A percentile compares a stretch with the other conserved stretches of the same genome.
Evolutionary conservation across 2,113 vertebrate genomes (phyloP).

Genomic region (Balaenoptera acutorostrata): DNA sequence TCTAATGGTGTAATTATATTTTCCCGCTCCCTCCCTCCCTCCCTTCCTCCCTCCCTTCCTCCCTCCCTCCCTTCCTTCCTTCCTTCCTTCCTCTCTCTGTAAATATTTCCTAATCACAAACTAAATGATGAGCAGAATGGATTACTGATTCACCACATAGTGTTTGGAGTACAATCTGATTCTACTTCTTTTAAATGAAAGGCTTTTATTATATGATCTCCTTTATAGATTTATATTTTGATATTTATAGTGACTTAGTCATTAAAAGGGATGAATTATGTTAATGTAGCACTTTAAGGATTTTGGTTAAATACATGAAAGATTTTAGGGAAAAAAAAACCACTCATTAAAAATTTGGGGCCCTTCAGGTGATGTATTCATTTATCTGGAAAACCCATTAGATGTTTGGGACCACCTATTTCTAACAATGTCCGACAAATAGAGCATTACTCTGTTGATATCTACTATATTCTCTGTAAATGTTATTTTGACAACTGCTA

Average conservation of each 20-base stretch:
- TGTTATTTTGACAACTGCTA: not conserved
- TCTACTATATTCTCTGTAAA: not conserved
- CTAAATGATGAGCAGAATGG: not conserved
- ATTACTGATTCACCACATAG: not conserved
- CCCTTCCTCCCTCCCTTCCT: too few relatives aligned
- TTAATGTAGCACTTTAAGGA: not conserved
- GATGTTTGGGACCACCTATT: not conserved
- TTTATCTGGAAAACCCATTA: not conserved
- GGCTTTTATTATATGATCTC: not conserved
- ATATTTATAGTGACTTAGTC: not conserved
- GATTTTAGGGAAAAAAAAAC: not conserved
- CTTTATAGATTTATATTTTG: not conserved
- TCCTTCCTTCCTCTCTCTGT: fast-evolving
- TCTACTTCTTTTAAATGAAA: not conserved
- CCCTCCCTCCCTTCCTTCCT: too few relatives aligned
- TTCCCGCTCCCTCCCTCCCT: not conserved
- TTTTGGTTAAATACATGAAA: not conserved
- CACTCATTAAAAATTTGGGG: not conserved
- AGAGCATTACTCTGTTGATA: not conserved
- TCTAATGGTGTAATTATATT: not conserved
- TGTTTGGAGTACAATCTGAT: not conserved
- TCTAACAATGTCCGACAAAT: not conserved
- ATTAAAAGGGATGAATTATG: not conserved
- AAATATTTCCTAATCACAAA: not conserved
- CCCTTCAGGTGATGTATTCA: not conserved